Conservation (phyloP, 2,113 vertebrate genomes). For the Pseudorhombus dupliciocellatus region DNA sequence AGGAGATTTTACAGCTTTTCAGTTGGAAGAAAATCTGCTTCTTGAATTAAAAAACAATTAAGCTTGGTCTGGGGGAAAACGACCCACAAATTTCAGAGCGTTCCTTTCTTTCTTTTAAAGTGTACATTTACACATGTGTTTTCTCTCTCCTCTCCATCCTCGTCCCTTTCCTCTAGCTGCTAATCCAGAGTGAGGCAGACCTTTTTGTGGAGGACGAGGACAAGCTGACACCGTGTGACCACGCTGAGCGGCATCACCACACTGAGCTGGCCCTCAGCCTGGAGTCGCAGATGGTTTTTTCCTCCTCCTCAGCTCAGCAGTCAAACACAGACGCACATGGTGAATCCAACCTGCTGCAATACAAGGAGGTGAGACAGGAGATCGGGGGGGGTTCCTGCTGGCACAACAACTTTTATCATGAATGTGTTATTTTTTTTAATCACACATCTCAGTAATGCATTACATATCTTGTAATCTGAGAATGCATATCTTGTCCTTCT, state of each 20-base stretch:
- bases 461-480: too few species aligned
- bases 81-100: neutral
- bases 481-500: neutral
- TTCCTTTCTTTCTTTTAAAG: neutral
- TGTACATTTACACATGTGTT: too few species aligned
- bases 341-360: slow-evolving; percentile 67
- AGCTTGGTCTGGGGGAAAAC: neutral
- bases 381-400: slow-evolving; percentile 42
- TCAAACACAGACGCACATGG: slow-evolving; percentile 63
- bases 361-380: slow-evolving; percentile 70
- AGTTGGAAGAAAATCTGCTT: slow-evolving; percentile 19
- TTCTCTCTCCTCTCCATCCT: neutral
- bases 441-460: neutral
- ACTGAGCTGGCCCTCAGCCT: slow-evolving; percentile 79
- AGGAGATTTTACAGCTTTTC: slow-evolving; percentile 4
- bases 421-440: neutral
- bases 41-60: slow-evolving; percentile 6
- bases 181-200: slow-evolving; percentile 76
- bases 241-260: slow-evolving; percentile 77
- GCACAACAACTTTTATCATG: neutral
- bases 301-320: slow-evolving; percentile 69
- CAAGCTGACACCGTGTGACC: slow-evolving; percentile 77
- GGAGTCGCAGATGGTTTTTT: slow-evolving; percentile 81
- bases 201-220: slow-evolving; percentile 78
- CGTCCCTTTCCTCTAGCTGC: slow-evolving; percentile 49